Evolutionary conservation across 2,113 vertebrate genomes (phyloP), one percentile per base, ranked within the genome.

Genomic region (Nycticryphes semicollaris): DNA sequence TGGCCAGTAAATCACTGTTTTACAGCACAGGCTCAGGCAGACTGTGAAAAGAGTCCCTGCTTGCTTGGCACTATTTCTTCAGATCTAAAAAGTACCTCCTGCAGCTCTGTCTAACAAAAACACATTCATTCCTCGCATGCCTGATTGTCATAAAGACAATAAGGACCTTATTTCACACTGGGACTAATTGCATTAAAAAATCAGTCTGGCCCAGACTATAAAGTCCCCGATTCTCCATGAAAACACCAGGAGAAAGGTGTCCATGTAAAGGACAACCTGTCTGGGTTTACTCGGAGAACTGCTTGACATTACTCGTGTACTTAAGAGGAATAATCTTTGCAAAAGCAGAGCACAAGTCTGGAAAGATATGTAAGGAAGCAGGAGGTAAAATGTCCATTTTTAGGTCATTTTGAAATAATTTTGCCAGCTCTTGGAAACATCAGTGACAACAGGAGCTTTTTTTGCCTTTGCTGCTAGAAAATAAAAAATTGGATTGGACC

Each of bases 301-400:
- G 6, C 57, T 39, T 15, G n/a, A 5, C n/a, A 19, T 21, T 2
- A 11, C 8, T 45, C 6, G 1, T 14, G 16, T 5, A 18, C 7
- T 33, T 24, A 10, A 33, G 66, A 14, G 33, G 22, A 43, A 74
- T 82, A 82, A n/a, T 2, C 30, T 75, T 64, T 50, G 25, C 60
- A 59, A 82, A 30, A 54, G 28, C 27, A 53, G 50, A 74, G 47
- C 28, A 45, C 33, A 24, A 7, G 27, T 51, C 16, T 6, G 67
- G 48, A 75, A 72, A 28, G 23, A 17, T 5, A 45, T 8, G 25
- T 10, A 16, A 2, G 21, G 73, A 63, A 73, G 27, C 3, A 69
- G 51, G 19, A 72, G 19, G 67, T 1, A 47, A 83, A 73, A 56
- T 19, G 9, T 15, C 33, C 0, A 7, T 28, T 84, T 87, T 62